Percentiles rank a stretch among this genome's conserved stretches.
Evolutionary conservation across 2,797 vertebrate genomes (phyloP).

Genomic region (Okamejei kenojei): DNA sequence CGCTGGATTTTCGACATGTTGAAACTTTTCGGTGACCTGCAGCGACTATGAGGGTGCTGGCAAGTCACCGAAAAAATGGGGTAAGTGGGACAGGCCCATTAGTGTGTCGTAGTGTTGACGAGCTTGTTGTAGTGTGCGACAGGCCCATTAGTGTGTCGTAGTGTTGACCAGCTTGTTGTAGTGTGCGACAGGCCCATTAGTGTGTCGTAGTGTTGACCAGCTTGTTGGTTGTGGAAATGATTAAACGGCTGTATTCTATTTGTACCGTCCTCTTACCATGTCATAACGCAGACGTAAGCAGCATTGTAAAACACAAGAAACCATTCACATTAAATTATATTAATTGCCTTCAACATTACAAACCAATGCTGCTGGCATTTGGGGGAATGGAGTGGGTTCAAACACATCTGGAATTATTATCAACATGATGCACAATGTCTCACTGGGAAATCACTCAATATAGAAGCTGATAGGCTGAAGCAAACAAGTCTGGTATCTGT

Average conservation of each 20-base stretch:
- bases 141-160: too few relatives aligned
- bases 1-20: too few relatives aligned
- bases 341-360: not conserved
- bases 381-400: not conserved
- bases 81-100: too few relatives aligned
- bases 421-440: not conserved
- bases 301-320: not conserved
- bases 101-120: too few relatives aligned
- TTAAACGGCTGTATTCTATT: not conserved
- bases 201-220: too few relatives aligned
- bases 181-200: too few relatives aligned
- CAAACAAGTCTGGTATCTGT: not conserved
- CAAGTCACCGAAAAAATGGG: too few relatives aligned
- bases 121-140: too few relatives aligned
- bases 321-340: not conserved
- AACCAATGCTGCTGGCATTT: not conserved
- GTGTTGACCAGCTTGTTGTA: too few relatives aligned
- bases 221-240: not conserved
- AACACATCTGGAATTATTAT: not conserved
- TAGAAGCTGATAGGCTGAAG: not conserved
- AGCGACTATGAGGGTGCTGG: too few relatives aligned
- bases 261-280: not conserved
- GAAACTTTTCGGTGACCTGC: too few relatives aligned
- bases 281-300: not conserved
- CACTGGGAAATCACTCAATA: not conserved